Conservation (phyloP, 2,797 vertebrate species). For the Phoeniculus purpureus region DNA sequence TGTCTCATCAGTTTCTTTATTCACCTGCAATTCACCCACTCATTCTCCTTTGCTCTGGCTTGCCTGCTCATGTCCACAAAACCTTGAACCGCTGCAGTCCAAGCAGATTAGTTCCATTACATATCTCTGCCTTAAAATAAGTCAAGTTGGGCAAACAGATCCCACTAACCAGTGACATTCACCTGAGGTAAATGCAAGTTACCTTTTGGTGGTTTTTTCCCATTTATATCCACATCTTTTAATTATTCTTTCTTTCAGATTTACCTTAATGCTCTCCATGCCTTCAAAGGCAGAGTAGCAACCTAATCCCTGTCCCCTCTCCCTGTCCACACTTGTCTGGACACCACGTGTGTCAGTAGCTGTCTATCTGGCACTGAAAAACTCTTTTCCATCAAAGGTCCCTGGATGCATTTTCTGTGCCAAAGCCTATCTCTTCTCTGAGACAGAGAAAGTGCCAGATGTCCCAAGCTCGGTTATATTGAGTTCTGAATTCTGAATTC, state of each 20-base stretch:
- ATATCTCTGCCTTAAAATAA: not conserved
- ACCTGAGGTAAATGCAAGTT: not conserved
- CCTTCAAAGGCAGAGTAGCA: not conserved
- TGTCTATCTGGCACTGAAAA: not conserved
- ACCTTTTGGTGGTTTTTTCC: not conserved
- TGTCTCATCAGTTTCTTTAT: not conserved
- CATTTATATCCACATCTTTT: not conserved
- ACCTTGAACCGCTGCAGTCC: not conserved
- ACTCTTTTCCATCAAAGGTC: not conserved
- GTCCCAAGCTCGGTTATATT: not conserved
- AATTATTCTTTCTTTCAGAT: not conserved
- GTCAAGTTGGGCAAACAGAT: not conserved
- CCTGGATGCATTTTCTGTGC: not conserved
- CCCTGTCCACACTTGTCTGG: not conserved
- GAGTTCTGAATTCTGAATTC: constrained; percentile 21
- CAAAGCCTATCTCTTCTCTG: constrained; percentile 4
- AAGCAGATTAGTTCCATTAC: not conserved
- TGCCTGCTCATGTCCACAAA: not conserved
- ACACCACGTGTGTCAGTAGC: not conserved
- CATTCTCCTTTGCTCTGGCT: not conserved
- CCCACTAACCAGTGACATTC: not conserved
- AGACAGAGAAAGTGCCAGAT: not conserved
- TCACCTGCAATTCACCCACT: not conserved
- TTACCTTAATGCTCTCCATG: not conserved
- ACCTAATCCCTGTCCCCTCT: not conserved